Percentiles rank a stretch among this genome's conserved stretches.
Evolutionary conservation across 2,888 invertebrate species (phyloP).

Genomic region (Drosophila peninsularis): DNA sequence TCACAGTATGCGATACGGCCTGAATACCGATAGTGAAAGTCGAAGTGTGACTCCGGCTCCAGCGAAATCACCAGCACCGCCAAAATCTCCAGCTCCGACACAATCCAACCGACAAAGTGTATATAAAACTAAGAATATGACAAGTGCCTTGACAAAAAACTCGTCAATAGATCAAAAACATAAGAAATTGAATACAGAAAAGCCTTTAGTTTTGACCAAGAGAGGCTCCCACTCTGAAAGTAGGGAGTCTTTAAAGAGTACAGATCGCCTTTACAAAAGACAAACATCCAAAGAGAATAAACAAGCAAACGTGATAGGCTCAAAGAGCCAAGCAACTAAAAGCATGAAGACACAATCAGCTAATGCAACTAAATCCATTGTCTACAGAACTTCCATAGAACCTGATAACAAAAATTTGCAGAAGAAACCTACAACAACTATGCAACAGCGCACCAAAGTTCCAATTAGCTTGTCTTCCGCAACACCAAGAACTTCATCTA

Average conservation of each 20-base stretch:
- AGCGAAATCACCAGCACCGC: conserved; percentile 68
- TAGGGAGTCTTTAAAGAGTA: conserved; percentile 67
- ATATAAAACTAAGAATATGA: conserved; percentile 48
- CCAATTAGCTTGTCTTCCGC: conserved; percentile 71
- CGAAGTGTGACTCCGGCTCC: conserved; percentile 60
- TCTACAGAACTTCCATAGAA: conserved; percentile 75
- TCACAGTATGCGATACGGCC: conserved; percentile 86
- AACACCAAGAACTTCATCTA: conserved; percentile 60
- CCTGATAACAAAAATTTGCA: conserved; percentile 66
- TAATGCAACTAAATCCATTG: conserved; percentile 70
- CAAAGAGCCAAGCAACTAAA: conserved; percentile 76
- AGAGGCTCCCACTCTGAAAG: conserved; percentile 61
- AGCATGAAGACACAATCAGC: conserved; percentile 77
- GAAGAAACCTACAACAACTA: conserved; percentile 51
- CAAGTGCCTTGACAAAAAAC: conserved; percentile 65
- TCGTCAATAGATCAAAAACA: conserved; percentile 51
- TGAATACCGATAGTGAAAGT: conserved; percentile 54
- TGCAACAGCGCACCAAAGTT: conserved; percentile 71
- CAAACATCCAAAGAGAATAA: conserved; percentile 73
- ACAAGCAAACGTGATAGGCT: conserved; percentile 72
- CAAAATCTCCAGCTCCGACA: conserved; percentile 69
- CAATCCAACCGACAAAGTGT: conserved; percentile 38
- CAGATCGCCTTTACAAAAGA: conserved; percentile 64
- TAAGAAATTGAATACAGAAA: conserved; percentile 47
- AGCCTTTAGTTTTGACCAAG: conserved; percentile 43